Evolutionary conservation across 2,888 invertebrate genomes (phyloP).

Genomic region (Lasioglossum leucozonium): DNA sequence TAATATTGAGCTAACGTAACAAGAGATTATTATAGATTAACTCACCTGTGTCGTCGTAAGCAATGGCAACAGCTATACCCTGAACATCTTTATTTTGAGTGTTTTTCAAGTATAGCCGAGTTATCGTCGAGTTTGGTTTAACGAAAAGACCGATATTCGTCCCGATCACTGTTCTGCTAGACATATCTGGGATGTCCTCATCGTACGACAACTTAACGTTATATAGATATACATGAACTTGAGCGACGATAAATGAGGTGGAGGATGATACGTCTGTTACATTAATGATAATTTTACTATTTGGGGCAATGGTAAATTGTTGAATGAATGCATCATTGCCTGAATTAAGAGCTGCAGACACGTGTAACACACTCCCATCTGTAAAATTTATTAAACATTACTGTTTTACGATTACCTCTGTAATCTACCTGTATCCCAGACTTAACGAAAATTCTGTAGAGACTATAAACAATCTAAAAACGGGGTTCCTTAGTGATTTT

Average conservation of each 20-base stretch:
- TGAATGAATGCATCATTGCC: conserved; percentile 72
- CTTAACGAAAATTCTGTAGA: too few species aligned
- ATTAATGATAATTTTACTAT: conserved; percentile 80
- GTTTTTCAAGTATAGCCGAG: conserved; percentile 85
- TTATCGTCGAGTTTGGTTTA: conserved; percentile 72
- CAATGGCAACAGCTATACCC: conserved; percentile 86
- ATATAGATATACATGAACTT: conserved; percentile 87
- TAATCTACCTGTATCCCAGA: not conserved
- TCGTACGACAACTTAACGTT: conserved; percentile 87
- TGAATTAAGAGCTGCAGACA: conserved; percentile 70
- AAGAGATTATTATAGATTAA: conserved; percentile 29
- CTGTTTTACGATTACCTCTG: not conserved
- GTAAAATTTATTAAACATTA: conserved; percentile 52
- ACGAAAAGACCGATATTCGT: conserved; percentile 87
- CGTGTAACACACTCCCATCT: conserved; percentile 46
- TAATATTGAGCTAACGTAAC: not conserved
- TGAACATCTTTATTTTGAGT: conserved; percentile 81
- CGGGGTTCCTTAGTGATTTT: too few species aligned
- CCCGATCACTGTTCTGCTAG: conserved; percentile 85
- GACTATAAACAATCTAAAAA: too few species aligned
- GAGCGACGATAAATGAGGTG: conserved; percentile 87
- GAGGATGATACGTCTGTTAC: conserved; percentile 84
- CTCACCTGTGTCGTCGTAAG: conserved; percentile 86
- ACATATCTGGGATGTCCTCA: conserved; percentile 55
- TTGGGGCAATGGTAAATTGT: conserved; percentile 67